A percentile compares a stretch with the other conserved stretches of the same genome.
Evolutionary conservation across 2,888 invertebrate species (phyloP).

Genomic region (Apodemia mormo): DNA sequence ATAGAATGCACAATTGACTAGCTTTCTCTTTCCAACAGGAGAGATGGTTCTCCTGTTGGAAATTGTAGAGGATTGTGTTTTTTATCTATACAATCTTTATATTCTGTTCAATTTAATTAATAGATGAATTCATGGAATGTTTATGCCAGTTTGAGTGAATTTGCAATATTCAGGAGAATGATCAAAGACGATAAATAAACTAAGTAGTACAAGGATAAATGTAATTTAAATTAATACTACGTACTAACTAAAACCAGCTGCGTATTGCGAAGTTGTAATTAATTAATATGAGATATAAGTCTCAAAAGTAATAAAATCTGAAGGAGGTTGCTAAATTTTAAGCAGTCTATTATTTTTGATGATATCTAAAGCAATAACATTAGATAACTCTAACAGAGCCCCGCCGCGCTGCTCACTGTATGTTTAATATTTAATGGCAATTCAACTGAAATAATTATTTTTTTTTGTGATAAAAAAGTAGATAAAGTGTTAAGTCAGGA

Average conservation of each 20-base stretch:
- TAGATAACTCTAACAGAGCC: not conserved
- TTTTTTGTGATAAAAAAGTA: no score
- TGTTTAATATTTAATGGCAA: not conserved
- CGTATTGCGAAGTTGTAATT: conserved; percentile 23
- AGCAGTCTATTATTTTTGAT: conserved; percentile 1
- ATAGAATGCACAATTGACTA: no score
- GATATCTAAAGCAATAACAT: not conserved
- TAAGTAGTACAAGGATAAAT: conserved; percentile 14
- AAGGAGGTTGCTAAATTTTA: conserved; percentile 11
- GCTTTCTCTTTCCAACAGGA: no score
- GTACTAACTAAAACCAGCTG: conserved; percentile 1
- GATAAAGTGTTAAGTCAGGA: no score
- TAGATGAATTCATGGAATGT: not conserved
- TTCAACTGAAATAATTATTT: not conserved
- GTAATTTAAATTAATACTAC: conserved; percentile 12
- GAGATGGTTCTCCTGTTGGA: no score
- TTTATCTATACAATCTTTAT: not conserved
- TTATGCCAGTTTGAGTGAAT: not conserved
- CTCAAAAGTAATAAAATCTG: conserved; percentile 22
- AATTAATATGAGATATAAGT: conserved; percentile 24
- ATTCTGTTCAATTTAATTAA: not conserved
- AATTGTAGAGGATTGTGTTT: no score
- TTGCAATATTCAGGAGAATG: conserved; percentile 5
- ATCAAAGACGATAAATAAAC: conserved; percentile 15
- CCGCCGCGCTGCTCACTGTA: not conserved